These are phyloP conservation scores for Pristionchus mayeri DNA, from an alignment of 2,888 invertebrate genomes.

Conservation along the genomic window DNA sequence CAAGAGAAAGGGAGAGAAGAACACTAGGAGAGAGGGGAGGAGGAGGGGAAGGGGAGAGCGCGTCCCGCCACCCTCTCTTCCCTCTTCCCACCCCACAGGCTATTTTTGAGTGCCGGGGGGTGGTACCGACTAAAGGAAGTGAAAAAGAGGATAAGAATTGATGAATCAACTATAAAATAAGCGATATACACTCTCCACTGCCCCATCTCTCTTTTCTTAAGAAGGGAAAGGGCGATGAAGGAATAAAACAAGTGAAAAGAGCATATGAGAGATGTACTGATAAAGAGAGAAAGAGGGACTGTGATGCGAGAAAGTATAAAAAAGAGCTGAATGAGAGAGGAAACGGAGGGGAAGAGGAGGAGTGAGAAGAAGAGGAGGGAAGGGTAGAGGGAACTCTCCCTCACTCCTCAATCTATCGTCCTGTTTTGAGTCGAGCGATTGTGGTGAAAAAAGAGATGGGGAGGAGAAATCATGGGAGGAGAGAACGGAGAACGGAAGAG, in stretches of 20 bases:
- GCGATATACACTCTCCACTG: not conserved
- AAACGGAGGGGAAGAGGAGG: not conserved
- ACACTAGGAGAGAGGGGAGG: not conserved
- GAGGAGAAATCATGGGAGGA: conserved; percentile 22
- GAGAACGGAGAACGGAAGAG: conserved; percentile 30
- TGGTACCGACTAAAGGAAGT: conserved; percentile 19
- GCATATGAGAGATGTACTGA: not conserved
- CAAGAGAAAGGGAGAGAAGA: not conserved
- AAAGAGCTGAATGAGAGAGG: not conserved
- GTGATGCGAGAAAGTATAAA: not conserved
- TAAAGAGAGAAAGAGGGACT: too few species aligned
- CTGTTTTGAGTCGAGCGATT: conserved; percentile 24
- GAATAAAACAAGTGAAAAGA: not conserved
- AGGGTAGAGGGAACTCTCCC: not conserved
- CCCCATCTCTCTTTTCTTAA: too few species aligned
- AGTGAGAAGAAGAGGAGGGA: not conserved
- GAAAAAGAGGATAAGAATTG: not conserved
- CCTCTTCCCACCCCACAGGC: conserved; percentile 24
- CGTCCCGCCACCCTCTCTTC: not conserved
- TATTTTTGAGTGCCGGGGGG: conserved; percentile 48
- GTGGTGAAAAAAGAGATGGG: conserved; percentile 23
- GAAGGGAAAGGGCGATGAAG: not conserved
- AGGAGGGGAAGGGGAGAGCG: conserved; percentile 13
- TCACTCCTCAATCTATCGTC: conserved; percentile 1
- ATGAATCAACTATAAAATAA: not conserved